Conservation (phyloP, 2,113 vertebrate genomes). For the Grammomys surdaster region DNA sequence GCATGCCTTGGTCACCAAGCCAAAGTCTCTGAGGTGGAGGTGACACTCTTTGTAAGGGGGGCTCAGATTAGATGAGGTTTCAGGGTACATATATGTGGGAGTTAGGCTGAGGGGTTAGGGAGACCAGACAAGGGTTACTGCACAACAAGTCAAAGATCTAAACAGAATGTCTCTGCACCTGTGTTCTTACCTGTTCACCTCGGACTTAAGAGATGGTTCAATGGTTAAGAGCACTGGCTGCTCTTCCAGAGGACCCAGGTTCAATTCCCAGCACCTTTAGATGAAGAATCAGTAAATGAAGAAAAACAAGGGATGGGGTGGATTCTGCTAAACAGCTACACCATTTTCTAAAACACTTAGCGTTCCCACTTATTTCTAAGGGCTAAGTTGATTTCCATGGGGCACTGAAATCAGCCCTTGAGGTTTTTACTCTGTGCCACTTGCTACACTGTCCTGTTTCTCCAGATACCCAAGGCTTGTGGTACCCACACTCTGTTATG, state of each 20-base stretch:
- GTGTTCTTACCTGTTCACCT: too few relatives aligned
- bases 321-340: not conserved
- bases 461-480: not conserved
- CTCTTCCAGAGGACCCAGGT: too few relatives aligned
- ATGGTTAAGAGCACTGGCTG: too few relatives aligned
- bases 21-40: not conserved
- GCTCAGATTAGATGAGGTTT: not conserved
- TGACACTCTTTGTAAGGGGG: not conserved
- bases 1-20: too few relatives aligned
- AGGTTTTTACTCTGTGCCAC: not conserved
- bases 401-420: not conserved
- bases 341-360: not conserved
- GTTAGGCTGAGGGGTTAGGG: not conserved
- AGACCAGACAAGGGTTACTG: not conserved
- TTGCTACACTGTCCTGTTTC: not conserved
- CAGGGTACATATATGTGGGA: too few relatives aligned
- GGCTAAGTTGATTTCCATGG: not conserved
- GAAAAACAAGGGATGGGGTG: not conserved
- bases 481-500: not conserved
- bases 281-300: not conserved
- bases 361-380: not conserved
- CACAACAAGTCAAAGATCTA: not conserved
- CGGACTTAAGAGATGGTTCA: too few relatives aligned
- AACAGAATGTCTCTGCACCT: fast-evolving
- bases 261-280: not conserved